Conservation (phyloP, 2,113 vertebrate genomes). For the Pelmatolapia mariae region DNA sequence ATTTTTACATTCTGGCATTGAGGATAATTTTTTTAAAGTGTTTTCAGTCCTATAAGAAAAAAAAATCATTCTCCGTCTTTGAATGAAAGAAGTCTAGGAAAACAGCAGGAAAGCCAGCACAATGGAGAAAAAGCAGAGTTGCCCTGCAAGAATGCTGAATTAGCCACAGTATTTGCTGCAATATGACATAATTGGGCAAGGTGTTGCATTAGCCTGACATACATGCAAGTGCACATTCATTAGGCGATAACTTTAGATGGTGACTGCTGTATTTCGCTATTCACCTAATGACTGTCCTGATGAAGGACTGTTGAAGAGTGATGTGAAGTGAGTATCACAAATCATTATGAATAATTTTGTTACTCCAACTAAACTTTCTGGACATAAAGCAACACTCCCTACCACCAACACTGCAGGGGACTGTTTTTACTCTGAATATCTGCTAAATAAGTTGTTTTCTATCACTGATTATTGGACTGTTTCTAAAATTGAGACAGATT, state of each 20-base stretch:
- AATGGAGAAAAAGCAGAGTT: background rate
- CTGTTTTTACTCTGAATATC: background rate
- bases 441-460: background rate
- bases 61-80: rapidly evolving
- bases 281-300: background rate
- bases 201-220: background rate
- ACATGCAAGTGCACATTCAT: background rate
- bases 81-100: background rate
- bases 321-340: background rate
- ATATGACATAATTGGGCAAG: background rate
- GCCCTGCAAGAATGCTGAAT: background rate
- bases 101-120: background rate
- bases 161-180: background rate
- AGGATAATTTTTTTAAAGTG: background rate
- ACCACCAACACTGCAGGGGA: background rate
- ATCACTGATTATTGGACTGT: background rate
- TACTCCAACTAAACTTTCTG: background rate
- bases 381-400: background rate
- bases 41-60: background rate
- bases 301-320: background rate
- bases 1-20: background rate
- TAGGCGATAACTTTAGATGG: background rate
- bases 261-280: background rate
- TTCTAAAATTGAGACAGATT: background rate
- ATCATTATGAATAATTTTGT: background rate